phyloP scores from a whole-genome alignment of 2,797 vertebrate species.

The Falco novaeseelandiae region DNA sequence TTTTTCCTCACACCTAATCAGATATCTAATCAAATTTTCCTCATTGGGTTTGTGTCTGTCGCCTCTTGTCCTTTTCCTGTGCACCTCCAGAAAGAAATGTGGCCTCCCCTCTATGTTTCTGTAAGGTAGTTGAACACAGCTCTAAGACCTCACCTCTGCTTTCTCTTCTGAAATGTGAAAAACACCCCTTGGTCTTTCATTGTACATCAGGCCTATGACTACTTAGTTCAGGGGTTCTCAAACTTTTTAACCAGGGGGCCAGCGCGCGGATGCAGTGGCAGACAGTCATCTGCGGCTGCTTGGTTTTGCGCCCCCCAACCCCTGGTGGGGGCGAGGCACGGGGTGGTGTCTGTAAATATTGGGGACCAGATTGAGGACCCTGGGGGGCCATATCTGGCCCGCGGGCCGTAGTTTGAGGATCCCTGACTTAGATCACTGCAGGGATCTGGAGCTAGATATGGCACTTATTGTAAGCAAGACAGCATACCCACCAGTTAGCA shows the following conservation, averaged over 20 bases:
- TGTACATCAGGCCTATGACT: not conserved
- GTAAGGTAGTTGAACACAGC: not conserved
- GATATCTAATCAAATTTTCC: not conserved
- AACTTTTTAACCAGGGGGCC: too few species aligned
- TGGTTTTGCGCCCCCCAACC: too few species aligned
- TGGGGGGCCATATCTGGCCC: too few species aligned
- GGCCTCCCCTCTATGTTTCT: not conserved
- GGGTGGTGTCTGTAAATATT: too few species aligned
- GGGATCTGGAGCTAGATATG: not conserved
- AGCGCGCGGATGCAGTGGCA: too few species aligned
- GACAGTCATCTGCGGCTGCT: too few species aligned
- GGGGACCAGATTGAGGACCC: too few species aligned
- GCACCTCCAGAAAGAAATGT: not conserved
- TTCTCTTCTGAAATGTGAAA: not conserved
- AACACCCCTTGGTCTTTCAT: accelerated
- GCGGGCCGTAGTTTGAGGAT: too few species aligned
- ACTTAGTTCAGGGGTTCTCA: too few species aligned
- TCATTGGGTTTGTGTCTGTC: not conserved
- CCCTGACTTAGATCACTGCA: not conserved
- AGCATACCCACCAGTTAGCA: not conserved
- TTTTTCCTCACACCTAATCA: not conserved
- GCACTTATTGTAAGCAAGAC: not conserved
- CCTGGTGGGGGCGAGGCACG: too few species aligned
- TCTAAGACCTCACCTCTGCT: not conserved
- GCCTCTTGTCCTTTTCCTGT: not conserved